Base-by-base conservation (phyloP, 2,888 invertebrate species). In the Sphaeridia pumilis region DNA sequence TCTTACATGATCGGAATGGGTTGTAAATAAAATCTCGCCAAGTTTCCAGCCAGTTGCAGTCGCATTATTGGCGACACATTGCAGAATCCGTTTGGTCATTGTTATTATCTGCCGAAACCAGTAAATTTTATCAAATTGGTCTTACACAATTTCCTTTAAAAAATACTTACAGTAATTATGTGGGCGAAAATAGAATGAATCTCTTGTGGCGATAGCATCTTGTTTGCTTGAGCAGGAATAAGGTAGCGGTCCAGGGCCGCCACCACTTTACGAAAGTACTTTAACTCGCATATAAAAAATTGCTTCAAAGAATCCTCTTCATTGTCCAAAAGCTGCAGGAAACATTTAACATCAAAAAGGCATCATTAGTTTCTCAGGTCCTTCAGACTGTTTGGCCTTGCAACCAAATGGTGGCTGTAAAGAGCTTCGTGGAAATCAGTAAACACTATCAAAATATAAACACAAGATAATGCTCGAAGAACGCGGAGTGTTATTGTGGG, bases 1-100 rank as follows among this genome's bases (percentile, higher is more conserved):
- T n/a, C 55, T 56, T 57, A 64, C 64, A 43, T 64, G 64, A 51
- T 64, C 64, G 7, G 59, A 56, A 57, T 64, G 61, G 12, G 64
- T 64, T 2, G 60, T 56, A 34, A 58, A 55, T 5, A 64, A 47
- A 36, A 61, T 56, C 46, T 57, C 55, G 17, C 58, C 59, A n/a
- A 64, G 52, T 36, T 59, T 59, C 61, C 61, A 63, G n/a, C 55
- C 51, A 14, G 58, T 52, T 41, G 34, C 55, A 14, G 53, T 55
- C 22, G 59, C 62, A 27, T 62, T 61, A 44, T 58, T 59, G 17
- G 59, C 58, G 12, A 64, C 60, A 38, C 62, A 62, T 45, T 59
- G 60, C n/a, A 64, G 54, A 45, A 61, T 61, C 50, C 60, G 31
- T 51, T 64, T 64, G 54, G 60, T 61, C 57, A 59, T 60, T 52